Percentiles rank a stretch among this genome's conserved stretches.
Evolutionary conservation across 2,888 invertebrate species (phyloP).

Genomic region (Lingula anatina): DNA sequence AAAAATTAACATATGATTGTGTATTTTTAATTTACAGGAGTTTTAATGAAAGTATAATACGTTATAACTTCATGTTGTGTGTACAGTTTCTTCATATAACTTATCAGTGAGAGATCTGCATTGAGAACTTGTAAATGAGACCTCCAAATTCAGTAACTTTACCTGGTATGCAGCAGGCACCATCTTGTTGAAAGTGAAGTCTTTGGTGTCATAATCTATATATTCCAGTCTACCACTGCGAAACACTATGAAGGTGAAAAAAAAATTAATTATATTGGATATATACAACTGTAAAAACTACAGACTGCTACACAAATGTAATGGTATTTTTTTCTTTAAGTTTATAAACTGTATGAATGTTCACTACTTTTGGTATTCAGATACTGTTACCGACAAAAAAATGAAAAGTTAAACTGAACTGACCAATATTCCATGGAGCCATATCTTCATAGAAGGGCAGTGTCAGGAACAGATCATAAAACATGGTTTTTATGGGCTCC

Average conservation of each 20-base stretch:
- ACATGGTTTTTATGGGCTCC: constrained; percentile 6
- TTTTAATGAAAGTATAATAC: too few species aligned
- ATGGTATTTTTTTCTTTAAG: not conserved
- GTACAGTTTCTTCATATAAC: too few species aligned
- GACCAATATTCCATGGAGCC: constrained; percentile 21
- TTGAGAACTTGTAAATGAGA: too few species aligned
- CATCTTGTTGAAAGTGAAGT: constrained; percentile 12
- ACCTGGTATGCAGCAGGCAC: constrained; percentile 15
- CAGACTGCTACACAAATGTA: too few species aligned
- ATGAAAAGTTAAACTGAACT: not conserved
- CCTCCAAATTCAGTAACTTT: not conserved
- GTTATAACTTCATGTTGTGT: too few species aligned
- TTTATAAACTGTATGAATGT: not conserved
- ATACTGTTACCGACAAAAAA: not conserved
- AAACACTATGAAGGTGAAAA: constrained; percentile 11
- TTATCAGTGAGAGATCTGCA: too few species aligned
- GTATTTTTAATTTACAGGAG: too few species aligned
- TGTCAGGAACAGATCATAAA: constrained; percentile 12
- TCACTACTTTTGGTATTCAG: too few species aligned
- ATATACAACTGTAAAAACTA: too few species aligned
- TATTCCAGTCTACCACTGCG: constrained; percentile 14
- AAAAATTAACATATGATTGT: too few species aligned
- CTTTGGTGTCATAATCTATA: constrained; percentile 16
- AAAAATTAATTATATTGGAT: too few species aligned
- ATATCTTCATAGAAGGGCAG: constrained; percentile 18